Evolutionary conservation across 2,888 invertebrate species (phyloP).

Genomic region (Sylvicola cinctus): DNA sequence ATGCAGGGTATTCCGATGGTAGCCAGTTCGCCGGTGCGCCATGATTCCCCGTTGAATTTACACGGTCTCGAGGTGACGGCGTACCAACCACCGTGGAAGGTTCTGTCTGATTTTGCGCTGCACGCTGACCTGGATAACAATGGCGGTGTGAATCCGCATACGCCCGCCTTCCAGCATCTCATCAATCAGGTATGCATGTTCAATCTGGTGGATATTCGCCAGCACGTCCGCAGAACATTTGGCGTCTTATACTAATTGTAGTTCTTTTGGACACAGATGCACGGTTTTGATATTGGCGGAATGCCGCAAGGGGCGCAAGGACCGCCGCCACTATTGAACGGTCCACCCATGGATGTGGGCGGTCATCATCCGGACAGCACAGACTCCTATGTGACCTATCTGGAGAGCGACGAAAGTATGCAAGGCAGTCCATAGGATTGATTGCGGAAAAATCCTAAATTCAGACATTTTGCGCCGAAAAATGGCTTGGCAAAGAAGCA

Average conservation of each 20-base stretch:
- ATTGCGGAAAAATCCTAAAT: too few species aligned
- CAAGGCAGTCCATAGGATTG: slow-evolving; percentile 45
- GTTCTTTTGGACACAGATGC: slow-evolving; percentile 44
- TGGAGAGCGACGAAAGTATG: slow-evolving; percentile 71
- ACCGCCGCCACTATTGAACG: slow-evolving; percentile 36
- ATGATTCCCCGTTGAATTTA: slow-evolving; percentile 70
- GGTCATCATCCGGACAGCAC: slow-evolving; percentile 61
- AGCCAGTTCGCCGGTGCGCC: slow-evolving; percentile 81
- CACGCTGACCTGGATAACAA: slow-evolving; percentile 72
- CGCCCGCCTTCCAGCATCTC: slow-evolving; percentile 87
- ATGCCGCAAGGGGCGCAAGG: slow-evolving; percentile 30
- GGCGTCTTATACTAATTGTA: too few species aligned
- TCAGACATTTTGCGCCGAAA: too few species aligned
- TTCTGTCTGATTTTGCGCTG: slow-evolving; percentile 84
- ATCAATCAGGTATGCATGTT: slow-evolving; percentile 68
- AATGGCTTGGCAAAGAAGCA: too few species aligned
- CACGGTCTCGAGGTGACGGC: slow-evolving; percentile 73
- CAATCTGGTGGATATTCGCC: slow-evolving; percentile 3
- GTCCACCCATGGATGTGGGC: slow-evolving; percentile 32
- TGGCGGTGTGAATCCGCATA: slow-evolving; percentile 57
- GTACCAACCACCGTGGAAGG: slow-evolving; percentile 96
- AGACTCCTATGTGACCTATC: slow-evolving; percentile 77
- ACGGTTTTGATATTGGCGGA: slow-evolving; percentile 61
- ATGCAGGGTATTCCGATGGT: slow-evolving; percentile 98
- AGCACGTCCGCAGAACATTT: background rate